A percentile compares a stretch with the other conserved stretches of the same genome.
phyloP scores from a whole-genome alignment of 1,140 invertebrate genomes.

The Pseudomyrmex cubaensis region DNA sequence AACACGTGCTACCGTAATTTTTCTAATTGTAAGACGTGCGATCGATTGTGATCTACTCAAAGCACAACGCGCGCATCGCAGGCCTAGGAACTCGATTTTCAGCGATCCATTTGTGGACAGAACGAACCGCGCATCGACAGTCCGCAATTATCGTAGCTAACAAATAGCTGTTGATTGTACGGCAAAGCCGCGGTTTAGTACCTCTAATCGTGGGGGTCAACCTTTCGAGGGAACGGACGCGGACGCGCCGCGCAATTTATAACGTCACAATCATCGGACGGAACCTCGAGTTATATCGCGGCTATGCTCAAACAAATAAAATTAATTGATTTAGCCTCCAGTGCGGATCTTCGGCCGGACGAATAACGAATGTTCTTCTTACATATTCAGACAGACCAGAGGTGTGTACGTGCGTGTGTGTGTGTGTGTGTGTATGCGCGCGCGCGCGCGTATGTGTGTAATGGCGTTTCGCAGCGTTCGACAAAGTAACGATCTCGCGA shows the following conservation, averaged over 20 bases:
- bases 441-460: no score
- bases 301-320: slow-evolving; percentile 49
- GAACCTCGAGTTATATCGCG: slow-evolving; percentile 40
- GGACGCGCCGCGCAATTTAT: slow-evolving; percentile 70
- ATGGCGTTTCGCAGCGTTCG: not conserved
- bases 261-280: slow-evolving; percentile 66
- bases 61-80: slow-evolving; percentile 34
- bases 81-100: slow-evolving; percentile 51
- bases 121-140: slow-evolving; percentile 40
- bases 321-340: slow-evolving; percentile 69
- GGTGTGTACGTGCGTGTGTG: not conserved
- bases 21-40: not conserved
- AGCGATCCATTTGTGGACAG: slow-evolving; percentile 32
- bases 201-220: slow-evolving; percentile 66
- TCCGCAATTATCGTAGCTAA: slow-evolving; percentile 62
- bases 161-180: slow-evolving; percentile 66
- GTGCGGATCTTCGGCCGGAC: slow-evolving; percentile 37
- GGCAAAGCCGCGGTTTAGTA: slow-evolving; percentile 62
- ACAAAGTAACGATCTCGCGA: slow-evolving; percentile 20
- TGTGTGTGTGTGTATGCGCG: not conserved
- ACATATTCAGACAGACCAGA: slow-evolving; percentile 26
- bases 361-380: slow-evolving; percentile 59
- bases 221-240: slow-evolving; percentile 55
- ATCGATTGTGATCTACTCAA: slow-evolving; percentile 35
- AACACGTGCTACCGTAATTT: slow-evolving; percentile 14